Conservation (phyloP, 2,888 invertebrate genomes). For the Stenichneumon culpator region DNA sequence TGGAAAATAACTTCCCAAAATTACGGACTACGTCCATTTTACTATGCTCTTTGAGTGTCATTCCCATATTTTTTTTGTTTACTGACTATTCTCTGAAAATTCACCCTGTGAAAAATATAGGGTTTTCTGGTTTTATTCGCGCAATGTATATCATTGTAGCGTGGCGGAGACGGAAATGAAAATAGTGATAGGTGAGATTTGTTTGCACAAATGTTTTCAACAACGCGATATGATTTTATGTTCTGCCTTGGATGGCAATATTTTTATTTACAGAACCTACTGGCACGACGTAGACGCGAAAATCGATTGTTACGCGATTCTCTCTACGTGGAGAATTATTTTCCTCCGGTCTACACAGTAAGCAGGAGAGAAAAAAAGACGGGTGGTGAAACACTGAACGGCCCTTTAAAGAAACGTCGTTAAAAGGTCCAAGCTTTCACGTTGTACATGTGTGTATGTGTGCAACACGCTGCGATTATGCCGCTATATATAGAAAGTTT, state of each 20-base stretch:
- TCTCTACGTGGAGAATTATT: not conserved
- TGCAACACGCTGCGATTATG: slow-evolving; percentile 33
- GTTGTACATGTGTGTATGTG: slow-evolving; percentile 8
- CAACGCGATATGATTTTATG: not conserved
- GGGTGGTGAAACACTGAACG: slow-evolving; percentile 1
- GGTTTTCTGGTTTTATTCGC: too few species aligned
- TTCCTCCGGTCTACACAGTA: not conserved
- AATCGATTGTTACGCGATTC: slow-evolving; percentile 9
- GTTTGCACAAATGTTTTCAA: not conserved
- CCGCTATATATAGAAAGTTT: slow-evolving; percentile 38
- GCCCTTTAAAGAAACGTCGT: slow-evolving; percentile 31
- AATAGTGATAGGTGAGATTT: not conserved
- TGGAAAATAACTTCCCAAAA: too few species aligned
- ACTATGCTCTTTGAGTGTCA: too few species aligned
- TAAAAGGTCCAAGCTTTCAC: slow-evolving; percentile 33
- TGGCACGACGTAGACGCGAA: not conserved
- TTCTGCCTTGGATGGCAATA: not conserved
- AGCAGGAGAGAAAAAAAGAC: not conserved
- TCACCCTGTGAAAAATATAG: too few species aligned
- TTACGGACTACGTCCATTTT: too few species aligned
- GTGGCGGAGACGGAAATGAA: too few species aligned
- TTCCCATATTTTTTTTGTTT: too few species aligned
- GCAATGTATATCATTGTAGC: too few species aligned
- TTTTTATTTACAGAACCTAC: not conserved
- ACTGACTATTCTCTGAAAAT: too few species aligned